Evolutionary conservation across 2,888 invertebrate species (phyloP), one percentile per base, ranked within the genome.

Genomic region (Nemotelus nigrinus): DNA sequence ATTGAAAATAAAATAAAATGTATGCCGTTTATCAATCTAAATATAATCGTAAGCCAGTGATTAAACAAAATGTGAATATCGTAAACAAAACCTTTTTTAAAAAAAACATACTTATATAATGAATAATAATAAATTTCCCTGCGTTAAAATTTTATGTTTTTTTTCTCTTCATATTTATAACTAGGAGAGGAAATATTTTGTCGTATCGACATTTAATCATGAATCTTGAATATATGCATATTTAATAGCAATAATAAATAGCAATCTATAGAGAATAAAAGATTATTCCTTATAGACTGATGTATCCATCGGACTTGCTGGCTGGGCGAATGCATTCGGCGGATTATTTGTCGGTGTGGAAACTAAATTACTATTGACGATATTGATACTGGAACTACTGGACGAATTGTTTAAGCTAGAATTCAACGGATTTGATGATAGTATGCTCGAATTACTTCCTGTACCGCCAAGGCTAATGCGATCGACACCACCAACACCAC

Each of bases 271-370:
- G 70, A 8, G 47, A 70, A 70, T 74, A 60, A 74, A 74, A 41
- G 50, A 63, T 83, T 90, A 91, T 84, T 91, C 91, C 85, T 90
- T 90, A 82, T 89, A 89, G 79, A 87, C 85, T 79, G 92, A 92
- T 77, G 92, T 92, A 88, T 93, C 93, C 93, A 93, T 93, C 72
- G 93, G 93, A 88, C 92, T 93, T 85, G 92, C 91, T 80, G 92
- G 92, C 87, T 90, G 92, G 79, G 88, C 85, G 80, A 89, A 87
- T 53, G 85, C 82, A 76, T 60, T 65, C 41, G 74, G 53, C 45
- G 75, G 67, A 85, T 80, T 78, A 65, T 64, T 72, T 72, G 79
- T 75, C 58, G 78, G 68, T 41, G 86, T 84, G 81, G 86, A 84
- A 58, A 84, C 84, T 67, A 85, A 83, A 82, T 84, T 86, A 81